Base-by-base conservation (phyloP, 2,113 vertebrate genomes). In the Grantiella picta region DNA sequence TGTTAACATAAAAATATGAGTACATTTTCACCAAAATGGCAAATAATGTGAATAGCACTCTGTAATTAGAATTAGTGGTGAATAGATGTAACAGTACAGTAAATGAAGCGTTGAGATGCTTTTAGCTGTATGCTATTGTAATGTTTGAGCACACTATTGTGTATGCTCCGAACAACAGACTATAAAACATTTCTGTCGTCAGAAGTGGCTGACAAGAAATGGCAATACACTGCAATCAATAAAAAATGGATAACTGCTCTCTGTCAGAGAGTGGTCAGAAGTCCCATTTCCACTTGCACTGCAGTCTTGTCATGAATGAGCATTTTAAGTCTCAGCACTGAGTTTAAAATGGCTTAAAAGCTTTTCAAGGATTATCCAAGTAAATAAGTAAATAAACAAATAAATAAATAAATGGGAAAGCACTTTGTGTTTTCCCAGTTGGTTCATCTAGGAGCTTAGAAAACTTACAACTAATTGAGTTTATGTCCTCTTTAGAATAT, bases 401-500 rank as follows among this genome's bases (percentile, higher is more conserved):
- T 4, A 83, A 57, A 52, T n/a, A 79, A 79, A 83, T 36, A 80
- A 71, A 56, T 1, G 8, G 10, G 23, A 80, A 89, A 83, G 4
- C 13, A 31, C 35, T 81, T 84, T 57, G 14, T 4, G 1, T 68
- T 89, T 92, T 86, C 61, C 35, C 18, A 15, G 10, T 15, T 72
- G 60, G 28, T 21, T 94, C 11, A 31, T 72, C n/a, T 28, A 42
- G 31, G 31, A 80, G 20, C 12, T 82, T 72, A 65, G 54, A 49
- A 91, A 70, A 66, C 9, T 50, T 77, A 52, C 1, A 3, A 18
- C 19, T 93, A 82, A 94, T 65, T 90, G 28, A 79, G 42, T 73
- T 70, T 50, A n/a, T 44, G 47, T 56, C 47, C 68, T 86, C 83
- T 91, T 72, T 73, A 82, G 68, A 80, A 50, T 90, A 89, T 87